Conservation (phyloP, 2,797 vertebrate species). For the Etheostoma perlongum region DNA sequence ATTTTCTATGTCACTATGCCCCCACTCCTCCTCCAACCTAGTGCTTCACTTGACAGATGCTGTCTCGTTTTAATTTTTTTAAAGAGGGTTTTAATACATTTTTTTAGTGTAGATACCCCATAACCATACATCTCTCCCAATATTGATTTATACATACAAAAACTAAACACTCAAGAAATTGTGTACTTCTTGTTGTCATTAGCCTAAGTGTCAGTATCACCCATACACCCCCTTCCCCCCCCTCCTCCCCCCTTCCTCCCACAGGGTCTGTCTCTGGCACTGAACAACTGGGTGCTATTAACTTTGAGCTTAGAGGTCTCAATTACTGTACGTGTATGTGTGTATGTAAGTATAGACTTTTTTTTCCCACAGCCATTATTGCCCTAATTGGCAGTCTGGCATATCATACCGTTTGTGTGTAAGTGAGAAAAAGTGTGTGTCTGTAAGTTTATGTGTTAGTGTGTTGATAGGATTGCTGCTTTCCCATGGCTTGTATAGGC, state of each 20-base stretch:
- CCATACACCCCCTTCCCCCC: not conserved
- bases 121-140: not conserved
- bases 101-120: slow-evolving; percentile 2
- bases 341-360: slow-evolving; percentile 30
- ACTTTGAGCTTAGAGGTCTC: slow-evolving; percentile 71
- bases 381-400: slow-evolving; percentile 66
- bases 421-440: slow-evolving; percentile 34
- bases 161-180: slow-evolving; percentile 12
- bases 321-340: slow-evolving; percentile 62
- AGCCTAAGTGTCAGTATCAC: slow-evolving; percentile 36
- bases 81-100: not conserved
- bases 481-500: slow-evolving; percentile 74
- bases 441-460: slow-evolving; percentile 30
- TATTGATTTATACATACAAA: slow-evolving; percentile 14
- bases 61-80: not conserved
- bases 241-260: slow-evolving; percentile 26
- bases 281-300: slow-evolving; percentile 80
- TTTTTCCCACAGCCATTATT: slow-evolving; percentile 67
- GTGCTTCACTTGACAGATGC: slow-evolving; percentile 9
- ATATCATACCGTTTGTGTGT: slow-evolving; percentile 58
- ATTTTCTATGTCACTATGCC: slow-evolving; percentile 25
- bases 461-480: slow-evolving; percentile 55
- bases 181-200: slow-evolving; percentile 39
- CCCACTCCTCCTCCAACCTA: slow-evolving; percentile 31
- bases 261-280: slow-evolving; percentile 78